Percentiles rank a stretch among this genome's conserved stretches.
Evolutionary conservation across 2,888 invertebrate species (phyloP).

Genomic region (Lycaena phlaeas): DNA sequence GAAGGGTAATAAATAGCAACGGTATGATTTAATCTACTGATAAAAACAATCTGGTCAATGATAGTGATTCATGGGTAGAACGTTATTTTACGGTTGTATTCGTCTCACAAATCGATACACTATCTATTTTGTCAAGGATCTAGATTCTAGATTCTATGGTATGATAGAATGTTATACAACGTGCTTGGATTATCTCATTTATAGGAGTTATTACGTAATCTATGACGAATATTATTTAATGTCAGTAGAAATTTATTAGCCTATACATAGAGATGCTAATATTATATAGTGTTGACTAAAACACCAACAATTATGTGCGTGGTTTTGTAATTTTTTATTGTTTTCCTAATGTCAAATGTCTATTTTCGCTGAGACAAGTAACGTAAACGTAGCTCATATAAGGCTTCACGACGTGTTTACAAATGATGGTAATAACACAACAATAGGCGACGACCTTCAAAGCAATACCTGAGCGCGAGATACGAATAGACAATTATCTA

Average conservation of each 20-base stretch:
- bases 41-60: neutral
- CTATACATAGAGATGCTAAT: no score
- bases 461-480: constrained; percentile 27
- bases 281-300: no score
- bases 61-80: neutral
- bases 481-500: constrained; percentile 30
- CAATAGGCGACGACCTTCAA: constrained; percentile 53
- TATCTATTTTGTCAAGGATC: constrained; percentile 5
- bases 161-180: no score
- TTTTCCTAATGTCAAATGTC: no score
- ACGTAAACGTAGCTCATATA: constrained; percentile 7
- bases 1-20: no score
- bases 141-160: neutral
- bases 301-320: no score
- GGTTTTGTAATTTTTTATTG: no score
- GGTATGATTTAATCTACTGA: no score
- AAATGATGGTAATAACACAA: constrained; percentile 26
- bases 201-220: no score
- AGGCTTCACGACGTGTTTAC: constrained; percentile 21
- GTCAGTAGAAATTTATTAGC: no score
- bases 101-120: neutral
- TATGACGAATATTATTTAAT: no score
- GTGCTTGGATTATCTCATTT: no score
- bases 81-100: neutral
- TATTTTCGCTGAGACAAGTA: neutral